Evolutionary conservation across 2,888 invertebrate genomes (phyloP).

Genomic region (Temnothorax unifasciatus): DNA sequence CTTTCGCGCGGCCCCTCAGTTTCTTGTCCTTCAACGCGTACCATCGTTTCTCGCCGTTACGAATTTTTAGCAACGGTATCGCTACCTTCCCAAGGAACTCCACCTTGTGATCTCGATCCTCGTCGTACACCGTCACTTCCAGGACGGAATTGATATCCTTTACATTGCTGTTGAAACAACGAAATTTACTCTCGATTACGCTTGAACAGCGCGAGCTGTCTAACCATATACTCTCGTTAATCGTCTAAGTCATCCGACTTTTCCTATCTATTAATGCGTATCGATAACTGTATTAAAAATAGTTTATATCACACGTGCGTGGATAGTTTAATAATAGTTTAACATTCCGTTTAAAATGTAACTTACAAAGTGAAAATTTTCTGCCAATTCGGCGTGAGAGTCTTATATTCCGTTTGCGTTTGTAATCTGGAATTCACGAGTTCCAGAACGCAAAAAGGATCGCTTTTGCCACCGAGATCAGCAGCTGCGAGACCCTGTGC

Average conservation of each 20-base stretch:
- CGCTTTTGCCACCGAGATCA: slow-evolving; percentile 98
- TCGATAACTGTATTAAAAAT: background rate
- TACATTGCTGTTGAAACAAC: slow-evolving; percentile 90
- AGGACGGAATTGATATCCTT: slow-evolving; percentile 98
- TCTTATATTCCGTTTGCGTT: slow-evolving; percentile 99
- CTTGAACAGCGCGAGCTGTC: background rate
- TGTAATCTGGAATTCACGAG: slow-evolving; percentile 97
- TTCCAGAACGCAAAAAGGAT: slow-evolving; percentile 99
- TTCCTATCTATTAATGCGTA: background rate
- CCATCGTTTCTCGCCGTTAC: slow-evolving; percentile 97
- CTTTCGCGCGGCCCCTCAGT: slow-evolving; percentile 95
- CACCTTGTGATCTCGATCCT: slow-evolving; percentile 98
- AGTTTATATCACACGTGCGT: too few species aligned
- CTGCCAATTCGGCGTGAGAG: slow-evolving; percentile 98
- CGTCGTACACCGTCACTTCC: slow-evolving; percentile 98
- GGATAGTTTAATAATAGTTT: too few species aligned
- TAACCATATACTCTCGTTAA: background rate
- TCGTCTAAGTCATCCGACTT: background rate
- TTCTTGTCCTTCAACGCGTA: slow-evolving; percentile 98
- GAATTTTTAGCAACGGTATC: slow-evolving; percentile 94
- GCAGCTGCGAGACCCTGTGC: slow-evolving; percentile 96
- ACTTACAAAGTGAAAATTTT: slow-evolving; percentile 99
- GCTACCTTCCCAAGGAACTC: slow-evolving; percentile 98
- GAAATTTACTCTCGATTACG: background rate
- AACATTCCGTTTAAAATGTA: background rate